Base-by-base conservation (phyloP, 2,113 vertebrate species). In the Gambusia holbrooki region DNA sequence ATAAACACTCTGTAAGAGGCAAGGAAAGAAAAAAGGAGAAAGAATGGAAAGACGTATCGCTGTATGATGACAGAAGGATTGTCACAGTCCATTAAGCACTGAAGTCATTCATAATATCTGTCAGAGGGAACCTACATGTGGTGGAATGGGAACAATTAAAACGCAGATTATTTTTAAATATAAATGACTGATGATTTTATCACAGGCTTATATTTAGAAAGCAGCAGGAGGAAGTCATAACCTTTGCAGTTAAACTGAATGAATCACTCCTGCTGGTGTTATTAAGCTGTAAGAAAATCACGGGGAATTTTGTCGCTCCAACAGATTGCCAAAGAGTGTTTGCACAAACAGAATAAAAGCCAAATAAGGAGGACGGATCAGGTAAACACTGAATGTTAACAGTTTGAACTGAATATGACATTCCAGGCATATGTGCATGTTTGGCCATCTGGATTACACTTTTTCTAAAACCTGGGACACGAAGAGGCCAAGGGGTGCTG, bases 31-130 rank as follows among this genome's bases (percentile, higher is more conserved):
- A 75, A 62, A 63, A 28, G 42, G 40, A 69, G 61, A 75, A 66
- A 25, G 29, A 70, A 76, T 71, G 63, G 60, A 74, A 33, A 32
- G 54, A 76, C 25, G 45, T 77, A 61, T 71, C 76, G 58, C 66
- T 15, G 9, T 83, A 84, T 80, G 82, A 80, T 84, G 80, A 85
- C 86, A 87, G 66, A 91, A 83, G 87, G 84, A 89, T 88, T 87
- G 90, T 90, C 87, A 92, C 80, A 89, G 76, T 87, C 91, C 88
- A 92, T 94, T 93, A 82, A 90, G 86, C 68, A 78, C 62, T 76
- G 76, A 84, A 82, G 69, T 83, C 66, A 89, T 93, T 92, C 71
- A 88, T 91, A 84, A 81, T 48, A 19, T 87, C 74, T 90, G 88
- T 91, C 92, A 90, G 72, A 76, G 63, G 64, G 90, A 89, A 78